Base-by-base conservation (phyloP, 2,797 vertebrate genomes). In the Mormyrops boulengeri region DNA sequence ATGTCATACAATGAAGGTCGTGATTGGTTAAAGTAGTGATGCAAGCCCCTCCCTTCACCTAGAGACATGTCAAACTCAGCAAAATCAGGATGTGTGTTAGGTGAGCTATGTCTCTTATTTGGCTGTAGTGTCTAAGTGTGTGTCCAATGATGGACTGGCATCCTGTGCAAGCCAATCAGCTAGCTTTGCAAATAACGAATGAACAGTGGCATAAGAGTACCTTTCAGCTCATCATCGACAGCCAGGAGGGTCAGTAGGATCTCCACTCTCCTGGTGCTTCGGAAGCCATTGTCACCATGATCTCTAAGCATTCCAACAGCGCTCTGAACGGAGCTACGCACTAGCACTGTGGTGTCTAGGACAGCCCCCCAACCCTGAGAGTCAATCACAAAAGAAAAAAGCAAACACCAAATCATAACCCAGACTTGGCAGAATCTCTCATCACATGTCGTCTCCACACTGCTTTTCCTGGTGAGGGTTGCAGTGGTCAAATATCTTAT, bases 271-370 rank as follows among this genome's bases (percentile, higher is more conserved):
- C 52, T 94, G 57, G 95, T 96, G 89, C 96, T 97, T 47, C 97
- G 97, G 17, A 91, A 89, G 0, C 93, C 91, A 49, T 93, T 87
- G 52, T 96, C 94, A 0, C 93, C 93, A 88, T 95, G 95, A 92
- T 99, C 98, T 80, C 92, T 93, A 1, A 99, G 95, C 96, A 98
- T 97, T 34, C 97, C 95, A 14, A 99, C 97, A 1, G 98, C 97
- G 2, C 95, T 95, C 91, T 99, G 98, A 66, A 99, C 96, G 55
- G 98, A 99, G 95, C 97, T 99, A 41, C 95, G 95, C 90, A 99
- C 93, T 55, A 99, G 94, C 0, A 94, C 93, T 12, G 97, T 97
- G 5, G 96, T 98, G 95, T 99, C 97, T 91, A 99, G 90, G 77
- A 95, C 90, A 62, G 93, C 88, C 44, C 92, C 90, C 90, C 14